A percentile compares a stretch with the other conserved stretches of the same genome.
phyloP scores from a whole-genome alignment of 37 sponge, comb jelly and placozoan species.

The Lycopodina hypogea region DNA sequence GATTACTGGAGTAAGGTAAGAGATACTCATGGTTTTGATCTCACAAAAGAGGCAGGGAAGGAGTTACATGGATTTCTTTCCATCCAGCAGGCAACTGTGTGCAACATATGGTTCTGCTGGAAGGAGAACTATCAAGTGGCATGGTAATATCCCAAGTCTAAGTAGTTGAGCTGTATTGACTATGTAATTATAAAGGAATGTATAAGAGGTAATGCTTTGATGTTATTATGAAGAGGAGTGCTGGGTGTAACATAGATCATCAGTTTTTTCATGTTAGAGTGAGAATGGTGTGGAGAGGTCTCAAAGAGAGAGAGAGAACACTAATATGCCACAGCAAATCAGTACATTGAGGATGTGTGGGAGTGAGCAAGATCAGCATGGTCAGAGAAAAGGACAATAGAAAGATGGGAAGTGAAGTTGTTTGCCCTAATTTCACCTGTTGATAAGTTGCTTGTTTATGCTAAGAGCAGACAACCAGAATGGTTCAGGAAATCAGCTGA shows the following conservation, averaged over 20 bases:
- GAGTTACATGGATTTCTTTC: constrained; percentile 35
- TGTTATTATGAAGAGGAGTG: constrained; percentile 16
- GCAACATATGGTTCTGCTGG: constrained; percentile 48
- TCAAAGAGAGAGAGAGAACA: background rate
- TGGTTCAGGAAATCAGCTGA: constrained; percentile 7
- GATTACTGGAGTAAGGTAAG: constrained; percentile 28
- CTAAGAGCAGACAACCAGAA: constrained; percentile 8
- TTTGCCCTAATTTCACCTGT: background rate
- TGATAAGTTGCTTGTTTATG: background rate
- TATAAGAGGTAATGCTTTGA: constrained; percentile 23
- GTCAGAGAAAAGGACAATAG: background rate
- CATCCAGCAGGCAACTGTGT: constrained; percentile 24
- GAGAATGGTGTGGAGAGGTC: background rate
- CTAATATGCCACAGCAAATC: background rate
- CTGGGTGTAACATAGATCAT: constrained; percentile 35
- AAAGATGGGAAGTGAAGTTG: background rate
- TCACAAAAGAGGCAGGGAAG: constrained; percentile 40
- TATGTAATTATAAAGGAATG: constrained; percentile 23
- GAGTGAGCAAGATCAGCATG: background rate
- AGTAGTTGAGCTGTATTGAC: constrained; percentile 44
- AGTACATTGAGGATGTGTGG: background rate
- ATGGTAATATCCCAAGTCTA: constrained; percentile 49
- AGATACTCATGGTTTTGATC: constrained; percentile 43
- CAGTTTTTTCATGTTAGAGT: constrained; percentile 6
- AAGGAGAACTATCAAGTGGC: constrained; percentile 27